These are phyloP conservation scores for Stigmatopora nigra DNA, from an alignment of 2,113 vertebrate genomes.

Conservation along the genomic window DNA sequence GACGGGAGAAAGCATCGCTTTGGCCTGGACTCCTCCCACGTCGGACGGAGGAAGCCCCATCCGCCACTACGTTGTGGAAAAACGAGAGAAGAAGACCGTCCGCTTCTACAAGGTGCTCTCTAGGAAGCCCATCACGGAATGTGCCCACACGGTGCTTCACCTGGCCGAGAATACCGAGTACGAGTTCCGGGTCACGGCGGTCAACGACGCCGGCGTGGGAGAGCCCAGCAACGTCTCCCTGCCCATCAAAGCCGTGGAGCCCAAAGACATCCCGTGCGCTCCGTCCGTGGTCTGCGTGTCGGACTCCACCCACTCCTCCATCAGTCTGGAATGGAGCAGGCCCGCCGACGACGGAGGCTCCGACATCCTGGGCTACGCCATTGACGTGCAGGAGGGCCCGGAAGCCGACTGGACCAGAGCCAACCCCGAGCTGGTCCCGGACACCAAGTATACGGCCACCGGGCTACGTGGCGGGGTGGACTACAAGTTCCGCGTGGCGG, in stretches of 20 bases:
- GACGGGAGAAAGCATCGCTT: too few species aligned
- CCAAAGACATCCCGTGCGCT: constrained; percentile 84
- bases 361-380: constrained; percentile 90
- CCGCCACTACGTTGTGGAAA: too few species aligned
- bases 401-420: constrained; percentile 81
- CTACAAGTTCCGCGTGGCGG: constrained; percentile 88
- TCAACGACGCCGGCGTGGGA: constrained; percentile 88
- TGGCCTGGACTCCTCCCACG: too few species aligned
- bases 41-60: too few species aligned
- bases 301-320: constrained; percentile 85
- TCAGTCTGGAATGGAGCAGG: constrained; percentile 92
- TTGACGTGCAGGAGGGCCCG: constrained; percentile 76
- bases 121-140: constrained; percentile 86
- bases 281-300: constrained; percentile 89
- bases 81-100: constrained; percentile 89
- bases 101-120: constrained; percentile 89
- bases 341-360: constrained; percentile 93
- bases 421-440: constrained; percentile 80
- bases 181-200: constrained; percentile 92
- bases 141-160: constrained; percentile 79
- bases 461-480: constrained; percentile 81
- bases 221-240: constrained; percentile 80
- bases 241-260: constrained; percentile 88
- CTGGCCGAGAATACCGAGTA: constrained; percentile 91
- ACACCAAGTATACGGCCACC: constrained; percentile 77